phyloP scores from a whole-genome alignment of 2,113 vertebrate species.

The Tor tambroides region DNA sequence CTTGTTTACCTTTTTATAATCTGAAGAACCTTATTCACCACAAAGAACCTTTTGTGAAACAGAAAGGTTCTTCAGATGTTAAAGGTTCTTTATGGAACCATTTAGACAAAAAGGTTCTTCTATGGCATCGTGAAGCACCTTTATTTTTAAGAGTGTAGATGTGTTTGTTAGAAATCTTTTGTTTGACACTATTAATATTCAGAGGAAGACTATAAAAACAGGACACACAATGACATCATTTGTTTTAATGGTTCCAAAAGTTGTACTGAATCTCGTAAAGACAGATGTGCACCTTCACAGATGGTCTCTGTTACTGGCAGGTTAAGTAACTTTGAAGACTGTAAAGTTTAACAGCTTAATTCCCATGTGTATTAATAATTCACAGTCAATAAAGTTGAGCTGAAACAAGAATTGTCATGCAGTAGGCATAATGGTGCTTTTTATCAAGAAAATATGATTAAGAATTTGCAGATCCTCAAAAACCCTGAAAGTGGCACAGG shows the following conservation, averaged over 20 bases:
- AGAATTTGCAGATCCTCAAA: background rate
- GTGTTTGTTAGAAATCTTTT: background rate
- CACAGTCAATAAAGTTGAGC: background rate
- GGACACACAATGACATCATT: background rate
- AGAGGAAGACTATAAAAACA: background rate
- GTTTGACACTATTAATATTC: background rate
- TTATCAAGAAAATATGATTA: no score
- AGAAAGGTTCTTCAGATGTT: no score
- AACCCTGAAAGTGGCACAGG: no score
- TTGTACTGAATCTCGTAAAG: background rate
- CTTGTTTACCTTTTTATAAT: no score
- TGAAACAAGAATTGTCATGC: background rate
- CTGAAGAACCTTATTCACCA: no score
- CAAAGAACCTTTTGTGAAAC: no score
- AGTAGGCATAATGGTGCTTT: background rate
- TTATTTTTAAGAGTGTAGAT: no score
- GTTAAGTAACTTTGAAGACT: constrained; percentile 26
- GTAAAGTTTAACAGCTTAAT: constrained; percentile 33
- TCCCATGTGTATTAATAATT: constrained; percentile 16
- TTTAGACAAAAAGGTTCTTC: no score
- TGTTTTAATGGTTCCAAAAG: background rate
- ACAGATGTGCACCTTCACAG: constrained; percentile 24
- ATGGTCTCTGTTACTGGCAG: constrained; percentile 27
- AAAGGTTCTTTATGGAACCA: no score
- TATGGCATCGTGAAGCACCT: no score